These are phyloP conservation scores for Macrosoma leucophasiata DNA, from an alignment of 2,888 invertebrate genomes.

Conservation along the genomic window DNA sequence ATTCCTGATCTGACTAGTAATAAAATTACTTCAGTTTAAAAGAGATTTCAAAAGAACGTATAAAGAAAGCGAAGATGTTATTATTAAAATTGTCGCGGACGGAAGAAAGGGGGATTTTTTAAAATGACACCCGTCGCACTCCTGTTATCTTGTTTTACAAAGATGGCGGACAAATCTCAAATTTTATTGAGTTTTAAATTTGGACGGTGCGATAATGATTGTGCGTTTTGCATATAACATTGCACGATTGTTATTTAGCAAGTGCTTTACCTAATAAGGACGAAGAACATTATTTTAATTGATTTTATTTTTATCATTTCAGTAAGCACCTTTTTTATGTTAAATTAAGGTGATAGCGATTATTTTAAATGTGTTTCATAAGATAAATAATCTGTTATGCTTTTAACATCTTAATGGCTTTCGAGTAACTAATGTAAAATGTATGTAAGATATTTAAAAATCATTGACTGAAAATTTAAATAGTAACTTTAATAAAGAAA, in stretches of 20 bases:
- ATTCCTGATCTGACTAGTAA: constrained; percentile 73
- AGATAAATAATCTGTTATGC: constrained; percentile 1
- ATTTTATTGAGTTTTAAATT: constrained; percentile 56
- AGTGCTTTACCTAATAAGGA: neutral
- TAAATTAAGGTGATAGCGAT: neutral
- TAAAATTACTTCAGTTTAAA: constrained; percentile 65
- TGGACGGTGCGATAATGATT: constrained; percentile 27
- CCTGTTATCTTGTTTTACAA: constrained; percentile 36
- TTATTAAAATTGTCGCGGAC: constrained; percentile 58
- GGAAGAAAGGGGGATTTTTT: constrained; percentile 52
- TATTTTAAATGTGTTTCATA: neutral
- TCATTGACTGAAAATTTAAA: no score
- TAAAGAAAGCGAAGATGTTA: constrained; percentile 59
- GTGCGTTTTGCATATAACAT: constrained; percentile 31
- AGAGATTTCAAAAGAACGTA: constrained; percentile 65
- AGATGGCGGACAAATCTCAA: constrained; percentile 51
- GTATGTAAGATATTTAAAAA: no score
- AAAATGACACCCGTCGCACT: constrained; percentile 48
- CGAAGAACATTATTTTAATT: neutral
- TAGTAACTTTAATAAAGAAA: no score
- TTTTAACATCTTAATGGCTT: neutral
- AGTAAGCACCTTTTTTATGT: neutral
- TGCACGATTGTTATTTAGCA: constrained; percentile 4
- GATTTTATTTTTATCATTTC: neutral
- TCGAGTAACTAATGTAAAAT: neutral